Conservation (phyloP, 1,140 invertebrate species). For the Conus ventricosus region DNA sequence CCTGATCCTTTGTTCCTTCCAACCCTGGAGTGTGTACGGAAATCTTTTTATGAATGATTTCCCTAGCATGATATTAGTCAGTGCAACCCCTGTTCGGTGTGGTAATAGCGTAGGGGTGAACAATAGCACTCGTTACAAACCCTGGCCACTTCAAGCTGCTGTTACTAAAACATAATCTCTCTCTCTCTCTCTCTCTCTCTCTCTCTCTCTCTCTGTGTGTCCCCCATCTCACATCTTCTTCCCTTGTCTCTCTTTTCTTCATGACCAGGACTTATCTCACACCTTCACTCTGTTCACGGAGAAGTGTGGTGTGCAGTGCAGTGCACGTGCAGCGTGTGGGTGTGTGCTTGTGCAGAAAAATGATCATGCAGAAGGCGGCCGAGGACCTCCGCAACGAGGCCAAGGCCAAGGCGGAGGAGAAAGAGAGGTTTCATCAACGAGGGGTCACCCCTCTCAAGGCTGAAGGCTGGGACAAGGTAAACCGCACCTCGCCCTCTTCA, state of each 20-base stretch:
- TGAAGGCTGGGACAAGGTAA: constrained; percentile 91
- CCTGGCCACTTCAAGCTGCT: too few species aligned
- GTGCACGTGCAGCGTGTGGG: neutral
- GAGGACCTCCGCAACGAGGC: constrained; percentile 99
- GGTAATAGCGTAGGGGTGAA: too few species aligned
- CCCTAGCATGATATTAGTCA: too few species aligned
- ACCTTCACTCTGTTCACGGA: neutral
- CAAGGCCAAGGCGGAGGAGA: constrained; percentile 97
- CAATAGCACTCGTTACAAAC: too few species aligned
- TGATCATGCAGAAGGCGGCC: constrained; percentile 99
- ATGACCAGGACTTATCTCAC: neutral
- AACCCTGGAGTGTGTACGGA: too few species aligned
- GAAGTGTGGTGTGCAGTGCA: neutral
- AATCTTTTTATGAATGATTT: too few species aligned
- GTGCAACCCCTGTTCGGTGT: too few species aligned
- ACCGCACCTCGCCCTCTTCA: constrained; percentile 51
- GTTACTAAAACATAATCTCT: too few species aligned
- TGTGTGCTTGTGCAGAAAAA: constrained; percentile 76
- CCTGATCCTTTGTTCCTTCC: too few species aligned
- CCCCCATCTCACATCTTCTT: neutral
- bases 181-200: too few species aligned
- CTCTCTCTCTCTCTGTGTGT: too few species aligned
- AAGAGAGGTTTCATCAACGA: constrained; percentile 98
- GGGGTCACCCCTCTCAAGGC: constrained; percentile 91
- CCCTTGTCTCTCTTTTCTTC: neutral